phyloP scores from a whole-genome alignment of 1,140 invertebrate species.

The Trichonephila clavipes region DNA sequence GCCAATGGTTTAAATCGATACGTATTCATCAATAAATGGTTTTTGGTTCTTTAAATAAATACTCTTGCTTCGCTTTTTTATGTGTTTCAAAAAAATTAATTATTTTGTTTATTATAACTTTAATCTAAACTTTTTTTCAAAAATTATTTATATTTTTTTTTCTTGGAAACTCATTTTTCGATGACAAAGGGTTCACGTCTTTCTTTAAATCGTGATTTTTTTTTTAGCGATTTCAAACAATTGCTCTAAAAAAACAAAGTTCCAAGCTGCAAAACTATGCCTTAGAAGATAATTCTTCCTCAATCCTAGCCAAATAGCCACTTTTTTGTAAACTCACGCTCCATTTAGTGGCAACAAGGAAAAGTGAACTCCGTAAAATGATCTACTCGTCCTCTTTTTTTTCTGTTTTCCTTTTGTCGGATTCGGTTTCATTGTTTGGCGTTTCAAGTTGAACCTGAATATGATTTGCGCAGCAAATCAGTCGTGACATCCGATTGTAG shows the following conservation, averaged over 20 bases:
- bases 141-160: no score
- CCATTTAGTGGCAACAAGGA: neutral
- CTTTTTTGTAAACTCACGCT: neutral
- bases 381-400: neutral
- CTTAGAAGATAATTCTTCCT: neutral
- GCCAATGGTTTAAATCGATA: no score
- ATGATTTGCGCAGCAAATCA: neutral
- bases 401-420: neutral
- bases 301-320: neutral
- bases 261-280: neutral
- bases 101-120: no score
- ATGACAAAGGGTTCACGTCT: no score
- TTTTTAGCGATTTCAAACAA: neutral
- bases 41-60: no score
- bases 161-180: no score
- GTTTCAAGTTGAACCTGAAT: neutral
- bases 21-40: no score
- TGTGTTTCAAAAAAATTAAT: no score
- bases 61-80: no score
- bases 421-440: no score
- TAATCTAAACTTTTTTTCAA: no score
- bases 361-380: neutral
- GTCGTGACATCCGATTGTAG: neutral
- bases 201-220: no score
- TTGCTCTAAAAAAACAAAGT: neutral